Conservation (phyloP, 2,888 invertebrate species). For the Malacosoma neustria region DNA sequence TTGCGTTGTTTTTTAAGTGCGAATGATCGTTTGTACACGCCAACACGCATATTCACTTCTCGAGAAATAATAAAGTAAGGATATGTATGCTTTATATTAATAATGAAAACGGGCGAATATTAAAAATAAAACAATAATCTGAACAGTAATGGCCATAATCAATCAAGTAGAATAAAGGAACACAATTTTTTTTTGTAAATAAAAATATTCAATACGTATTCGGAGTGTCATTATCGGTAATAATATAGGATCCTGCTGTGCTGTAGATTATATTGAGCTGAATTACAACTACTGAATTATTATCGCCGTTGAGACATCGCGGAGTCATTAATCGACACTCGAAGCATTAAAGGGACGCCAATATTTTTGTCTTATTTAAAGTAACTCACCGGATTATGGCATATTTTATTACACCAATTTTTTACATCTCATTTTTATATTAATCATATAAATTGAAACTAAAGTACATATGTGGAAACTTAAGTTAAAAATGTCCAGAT, state of each 20-base stretch:
- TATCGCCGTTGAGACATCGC: not conserved
- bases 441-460: no score
- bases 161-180: not conserved
- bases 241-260: not conserved
- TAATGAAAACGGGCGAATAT: no score
- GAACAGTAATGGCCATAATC: not conserved
- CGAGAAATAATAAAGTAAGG: no score
- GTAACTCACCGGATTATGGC: no score
- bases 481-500: no score
- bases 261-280: not conserved
- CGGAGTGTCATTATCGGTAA: not conserved
- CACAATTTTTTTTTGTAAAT: not conserved
- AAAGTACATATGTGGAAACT: no score
- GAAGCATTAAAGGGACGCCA: not conserved
- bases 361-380: no score
- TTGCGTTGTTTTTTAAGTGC: constrained; percentile 30
- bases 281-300: not conserved
- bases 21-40: constrained; percentile 38
- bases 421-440: no score
- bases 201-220: not conserved
- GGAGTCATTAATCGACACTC: not conserved
- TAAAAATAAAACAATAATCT: no score
- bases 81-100: no score
- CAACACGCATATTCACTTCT: constrained; percentile 18
- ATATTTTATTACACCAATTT: no score